Conservation (phyloP, 1,140 invertebrate species). For the Muscidifurax raptorellus region DNA sequence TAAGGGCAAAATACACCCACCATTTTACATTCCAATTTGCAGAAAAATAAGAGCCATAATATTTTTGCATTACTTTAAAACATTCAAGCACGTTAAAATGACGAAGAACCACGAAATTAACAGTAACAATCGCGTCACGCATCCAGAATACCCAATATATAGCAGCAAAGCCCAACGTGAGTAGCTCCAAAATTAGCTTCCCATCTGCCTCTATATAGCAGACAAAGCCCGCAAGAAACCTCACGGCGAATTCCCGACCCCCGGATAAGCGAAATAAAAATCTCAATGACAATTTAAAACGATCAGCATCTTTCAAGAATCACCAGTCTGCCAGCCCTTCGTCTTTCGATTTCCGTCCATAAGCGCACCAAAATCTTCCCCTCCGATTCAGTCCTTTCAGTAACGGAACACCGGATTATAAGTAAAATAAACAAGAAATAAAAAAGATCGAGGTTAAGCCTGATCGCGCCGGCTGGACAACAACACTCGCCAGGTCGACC, state of each 20-base stretch:
- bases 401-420: not conserved
- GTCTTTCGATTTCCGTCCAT: not conserved
- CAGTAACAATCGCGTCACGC: too few species aligned
- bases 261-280: not conserved
- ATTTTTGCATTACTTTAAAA: too few species aligned
- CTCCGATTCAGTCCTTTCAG: not conserved
- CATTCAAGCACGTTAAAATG: too few species aligned
- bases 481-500: not conserved
- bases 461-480: conserved; percentile 1
- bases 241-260: not conserved
- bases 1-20: not conserved
- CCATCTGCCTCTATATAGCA: not conserved
- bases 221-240: not conserved
- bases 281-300: not conserved
- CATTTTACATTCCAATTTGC: not conserved
- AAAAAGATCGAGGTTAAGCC: conserved; percentile 41
- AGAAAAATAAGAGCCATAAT: not conserved
- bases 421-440: not conserved
- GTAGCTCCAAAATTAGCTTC: not conserved
- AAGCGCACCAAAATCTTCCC: not conserved
- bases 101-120: too few species aligned
- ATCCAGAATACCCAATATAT: not conserved
- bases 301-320: not conserved
- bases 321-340: too few species aligned
- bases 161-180: too few species aligned